These are phyloP conservation scores for Cryptotermes secundus DNA, from an alignment of 1,140 invertebrate genomes.

Conservation along the genomic window DNA sequence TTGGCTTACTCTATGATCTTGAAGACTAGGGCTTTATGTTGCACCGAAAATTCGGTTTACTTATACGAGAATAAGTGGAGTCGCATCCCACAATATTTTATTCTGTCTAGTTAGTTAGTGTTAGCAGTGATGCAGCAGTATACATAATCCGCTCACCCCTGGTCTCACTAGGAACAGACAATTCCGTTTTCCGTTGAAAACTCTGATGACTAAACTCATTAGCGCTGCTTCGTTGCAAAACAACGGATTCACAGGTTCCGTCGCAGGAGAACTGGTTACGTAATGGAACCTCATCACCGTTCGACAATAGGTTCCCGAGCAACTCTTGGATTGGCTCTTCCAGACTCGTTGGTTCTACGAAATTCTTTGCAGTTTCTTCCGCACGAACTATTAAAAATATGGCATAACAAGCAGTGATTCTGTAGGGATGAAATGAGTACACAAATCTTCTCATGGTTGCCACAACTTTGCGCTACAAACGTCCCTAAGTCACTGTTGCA, in stretches of 20 bases:
- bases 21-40: too few species aligned
- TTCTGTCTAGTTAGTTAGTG: too few species aligned
- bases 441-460: background rate
- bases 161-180: background rate
- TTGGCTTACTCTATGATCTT: too few species aligned
- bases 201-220: background rate
- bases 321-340: background rate
- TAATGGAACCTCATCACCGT: background rate
- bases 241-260: background rate
- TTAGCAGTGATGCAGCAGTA: too few species aligned
- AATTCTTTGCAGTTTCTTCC: background rate
- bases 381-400: background rate
- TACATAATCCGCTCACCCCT: background rate
- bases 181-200: background rate
- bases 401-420: constrained; percentile 20
- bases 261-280: too few species aligned
- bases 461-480: background rate
- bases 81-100: too few species aligned
- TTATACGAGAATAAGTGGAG: too few species aligned
- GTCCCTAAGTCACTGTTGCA: too few species aligned
- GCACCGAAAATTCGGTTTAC: too few species aligned
- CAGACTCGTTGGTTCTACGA: background rate
- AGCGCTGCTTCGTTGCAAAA: background rate
- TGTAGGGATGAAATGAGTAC: background rate
- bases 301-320: background rate